Percentiles rank a stretch among this genome's conserved stretches.
These are phyloP conservation scores for Syritta pipiens DNA, from an alignment of 2,888 invertebrate species.

Conservation along the genomic window DNA sequence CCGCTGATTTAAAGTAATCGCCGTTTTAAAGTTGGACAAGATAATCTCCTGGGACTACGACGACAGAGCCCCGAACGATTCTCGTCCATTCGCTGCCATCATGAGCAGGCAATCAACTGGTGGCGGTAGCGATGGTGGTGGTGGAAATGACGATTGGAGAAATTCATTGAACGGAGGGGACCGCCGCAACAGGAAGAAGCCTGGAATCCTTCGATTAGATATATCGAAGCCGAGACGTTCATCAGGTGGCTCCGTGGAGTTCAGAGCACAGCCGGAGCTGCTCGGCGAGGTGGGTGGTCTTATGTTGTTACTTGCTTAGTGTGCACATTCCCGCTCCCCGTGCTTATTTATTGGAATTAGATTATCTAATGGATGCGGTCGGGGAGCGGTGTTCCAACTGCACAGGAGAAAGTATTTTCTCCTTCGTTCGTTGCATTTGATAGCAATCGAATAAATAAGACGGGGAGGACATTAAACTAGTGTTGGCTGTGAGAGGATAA, in stretches of 20 bases:
- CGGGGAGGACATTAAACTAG: too few species aligned
- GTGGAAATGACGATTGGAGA: slow-evolving; percentile 16
- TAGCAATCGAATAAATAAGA: neutral
- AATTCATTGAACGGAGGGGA: slow-evolving; percentile 27
- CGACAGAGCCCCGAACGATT: neutral
- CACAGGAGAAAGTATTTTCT: slow-evolving; percentile 27
- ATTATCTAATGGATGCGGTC: neutral
- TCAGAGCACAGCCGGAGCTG: slow-evolving; percentile 75
- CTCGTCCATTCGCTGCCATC: slow-evolving; percentile 43
- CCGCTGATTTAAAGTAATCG: slow-evolving; percentile 32
- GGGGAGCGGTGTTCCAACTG: too few species aligned
- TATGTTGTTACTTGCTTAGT: slow-evolving; percentile 8
- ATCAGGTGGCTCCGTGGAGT: slow-evolving; percentile 80
- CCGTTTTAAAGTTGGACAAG: slow-evolving; percentile 23
- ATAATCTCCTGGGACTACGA: neutral
- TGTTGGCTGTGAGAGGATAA: too few species aligned
- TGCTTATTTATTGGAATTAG: slow-evolving; percentile 47
- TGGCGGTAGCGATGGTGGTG: neutral
- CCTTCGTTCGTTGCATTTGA: slow-evolving; percentile 11
- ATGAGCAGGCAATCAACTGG: slow-evolving; percentile 64
- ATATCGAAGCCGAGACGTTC: slow-evolving; percentile 79
- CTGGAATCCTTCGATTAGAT: slow-evolving; percentile 80
- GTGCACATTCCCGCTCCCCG: slow-evolving; percentile 29
- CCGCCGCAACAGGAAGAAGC: slow-evolving; percentile 71
- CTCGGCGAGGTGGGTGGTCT: slow-evolving; percentile 73